Evolutionary conservation across 2,113 vertebrate species (phyloP), one percentile per base, ranked within the genome.

Genomic region (Tyrannus savana): DNA sequence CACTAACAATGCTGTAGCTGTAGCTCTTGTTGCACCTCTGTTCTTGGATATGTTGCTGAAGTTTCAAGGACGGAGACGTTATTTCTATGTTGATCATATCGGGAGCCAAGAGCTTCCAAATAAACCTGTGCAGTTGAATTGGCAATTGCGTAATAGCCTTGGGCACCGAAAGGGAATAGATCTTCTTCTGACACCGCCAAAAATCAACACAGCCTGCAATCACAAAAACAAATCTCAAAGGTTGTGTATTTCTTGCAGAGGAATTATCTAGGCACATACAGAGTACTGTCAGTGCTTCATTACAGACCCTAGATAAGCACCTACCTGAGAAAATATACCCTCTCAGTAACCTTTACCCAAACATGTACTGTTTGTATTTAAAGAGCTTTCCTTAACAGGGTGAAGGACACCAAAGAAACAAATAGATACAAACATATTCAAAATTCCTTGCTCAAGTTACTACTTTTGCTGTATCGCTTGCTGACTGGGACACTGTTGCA

Each of bases 71-170:
- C 0, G 97, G 97, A 9, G 98, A 97, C 0, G 37, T 75, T 14
- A 98, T 97, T 79, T 99, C 98, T 79, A 98, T 60, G 0, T 98
- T 98, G 64, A 94, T 85, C 47, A 98, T 41, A 73, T 97, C 74
- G 0, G 98, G 98, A 81, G 98, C 96, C 21, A 53, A 90, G 41
- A 99, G 39, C 85, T 98, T 97, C 99, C 99, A 99, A 63, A 97
- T 98, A 94, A 99, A 98, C 82, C 93, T 98, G 5, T 97, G 95
- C 24, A 99, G 97, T 4, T 88, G 96, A 53, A 98, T 92, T 0
- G 98, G 99, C 37, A 99, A 96, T 19, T 93, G 97, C 31, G 97
- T 75, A 41, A 98, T 92, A 94, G 97, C 58, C 2, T 39, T 5
- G 5, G 99, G 98, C 33, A 99, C 96, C 4, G 46, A 91, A 77